A percentile compares a stretch with the other conserved stretches of the same genome.
phyloP scores from a whole-genome alignment of 2,888 invertebrate species.

The Halictus quadricinctus region DNA sequence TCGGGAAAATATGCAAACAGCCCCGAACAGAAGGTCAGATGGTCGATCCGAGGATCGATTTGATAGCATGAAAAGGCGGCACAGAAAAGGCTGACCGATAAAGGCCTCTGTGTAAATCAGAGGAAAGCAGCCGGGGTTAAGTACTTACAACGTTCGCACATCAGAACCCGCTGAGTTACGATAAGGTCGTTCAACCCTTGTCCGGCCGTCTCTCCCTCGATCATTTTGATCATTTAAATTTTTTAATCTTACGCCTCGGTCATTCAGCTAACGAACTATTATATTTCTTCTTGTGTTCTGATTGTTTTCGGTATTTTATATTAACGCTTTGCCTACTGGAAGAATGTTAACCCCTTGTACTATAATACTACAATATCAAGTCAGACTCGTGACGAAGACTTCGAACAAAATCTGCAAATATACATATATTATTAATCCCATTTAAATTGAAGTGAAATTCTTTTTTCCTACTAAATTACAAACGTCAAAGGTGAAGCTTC shows the following conservation, averaged over 20 bases:
- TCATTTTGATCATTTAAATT: constrained; percentile 46
- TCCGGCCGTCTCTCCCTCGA: background rate
- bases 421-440: too few species aligned
- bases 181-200: constrained; percentile 65
- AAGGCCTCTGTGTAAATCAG: constrained; percentile 69
- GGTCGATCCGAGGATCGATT: constrained; percentile 40
- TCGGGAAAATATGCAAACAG: constrained; percentile 50
- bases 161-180: constrained; percentile 77
- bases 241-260: background rate
- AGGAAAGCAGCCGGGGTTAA: constrained; percentile 70
- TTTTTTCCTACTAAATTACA: too few species aligned
- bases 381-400: too few species aligned
- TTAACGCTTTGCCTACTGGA: background rate
- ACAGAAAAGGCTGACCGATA: constrained; percentile 35
- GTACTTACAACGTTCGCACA: constrained; percentile 77
- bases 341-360: too few species aligned
- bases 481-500: too few species aligned
- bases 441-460: too few species aligned
- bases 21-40: constrained; percentile 22
- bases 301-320: background rate
- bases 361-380: too few species aligned
- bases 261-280: background rate
- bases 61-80: constrained; percentile 56
- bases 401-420: background rate
- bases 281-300: background rate